Evolutionary conservation across 2,888 invertebrate species (phyloP), one percentile per base, ranked within the genome.

Genomic region (Synergus laeviventris): DNA sequence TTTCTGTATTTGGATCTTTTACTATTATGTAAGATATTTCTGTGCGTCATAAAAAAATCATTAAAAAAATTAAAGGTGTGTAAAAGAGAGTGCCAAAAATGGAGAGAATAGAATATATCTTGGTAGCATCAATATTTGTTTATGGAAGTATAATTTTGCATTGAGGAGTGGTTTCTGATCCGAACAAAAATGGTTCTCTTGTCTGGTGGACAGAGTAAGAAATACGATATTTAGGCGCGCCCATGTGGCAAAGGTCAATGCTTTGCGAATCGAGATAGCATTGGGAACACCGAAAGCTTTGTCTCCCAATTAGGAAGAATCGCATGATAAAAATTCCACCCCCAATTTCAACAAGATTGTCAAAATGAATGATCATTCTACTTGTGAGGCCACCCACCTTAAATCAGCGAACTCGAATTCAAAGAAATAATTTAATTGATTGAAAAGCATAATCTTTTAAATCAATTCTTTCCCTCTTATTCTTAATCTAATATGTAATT

Each of bases 221-320:
- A 45, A 70, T 31, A 24, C 16, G 66, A 45, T 70, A 70, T 70
- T 70, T 45, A 70, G 66, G n/a, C 24, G 66, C 45, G 66, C 42
- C 66, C 66, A 45, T 8, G 11, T 45, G 49, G 49, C 45, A 45
- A 31, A 70, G 66, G 49, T 70, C 66, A 70, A 70, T 70, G 66
- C 39, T 45, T 70, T 49, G 31, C 21, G 11, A 70, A 45, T 70
- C 45, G 42, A 70, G 56, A 70, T 70, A 45, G 9, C 42, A 42
- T 14, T 24, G 9, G 66, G 24, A 70, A 45, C 45, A 70, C 49
- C 49, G 21, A 70, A 14, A 45, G 42, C 66, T 70, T 70, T 70
- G 66, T 70, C 66, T 45, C 49, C 24, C 66, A 70, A 70, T 70
- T 70, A 70, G 42, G 66, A 49, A 24, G 42, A 42, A 70, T 70